phyloP scores from a whole-genome alignment of 1,140 invertebrate species.

The Lasaia peninsularis region DNA sequence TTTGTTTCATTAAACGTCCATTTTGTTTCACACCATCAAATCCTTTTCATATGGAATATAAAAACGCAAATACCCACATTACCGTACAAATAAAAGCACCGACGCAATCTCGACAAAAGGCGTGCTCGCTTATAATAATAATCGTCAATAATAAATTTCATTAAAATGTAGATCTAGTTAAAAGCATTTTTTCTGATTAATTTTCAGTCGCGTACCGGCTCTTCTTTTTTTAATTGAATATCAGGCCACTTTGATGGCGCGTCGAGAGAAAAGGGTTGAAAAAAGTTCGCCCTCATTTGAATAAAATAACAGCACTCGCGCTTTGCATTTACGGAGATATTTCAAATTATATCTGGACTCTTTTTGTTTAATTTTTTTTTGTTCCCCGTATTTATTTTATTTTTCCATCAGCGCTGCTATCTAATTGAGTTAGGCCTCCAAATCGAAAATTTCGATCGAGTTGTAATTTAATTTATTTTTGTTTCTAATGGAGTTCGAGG shows the following conservation, averaged over 20 bases:
- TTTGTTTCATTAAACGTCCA: neutral
- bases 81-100: slow-evolving; percentile 15
- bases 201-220: slow-evolving; percentile 71
- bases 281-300: slow-evolving; percentile 76
- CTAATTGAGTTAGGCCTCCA: slow-evolving; percentile 75
- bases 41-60: slow-evolving; percentile 6
- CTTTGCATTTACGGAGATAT: slow-evolving; percentile 77
- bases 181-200: slow-evolving; percentile 78
- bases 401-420: slow-evolving; percentile 71
- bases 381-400: slow-evolving; percentile 73
- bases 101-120: slow-evolving; percentile 57
- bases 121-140: slow-evolving; percentile 61
- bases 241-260: slow-evolving; percentile 75
- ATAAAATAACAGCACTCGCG: slow-evolving; percentile 77
- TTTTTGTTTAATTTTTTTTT: slow-evolving; percentile 74
- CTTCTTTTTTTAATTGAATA: slow-evolving; percentile 78
- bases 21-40: slow-evolving; percentile 3
- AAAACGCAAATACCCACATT: slow-evolving; percentile 5
- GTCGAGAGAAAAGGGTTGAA: slow-evolving; percentile 69
- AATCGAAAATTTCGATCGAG: slow-evolving; percentile 76
- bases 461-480: slow-evolving; percentile 78
- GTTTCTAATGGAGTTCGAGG: slow-evolving; percentile 74
- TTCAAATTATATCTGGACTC: slow-evolving; percentile 77
- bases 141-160: slow-evolving; percentile 77
- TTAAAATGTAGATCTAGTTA: slow-evolving; percentile 78